Base-by-base conservation (phyloP, 1,140 invertebrate genomes). In the Semibalanus balanoides region DNA sequence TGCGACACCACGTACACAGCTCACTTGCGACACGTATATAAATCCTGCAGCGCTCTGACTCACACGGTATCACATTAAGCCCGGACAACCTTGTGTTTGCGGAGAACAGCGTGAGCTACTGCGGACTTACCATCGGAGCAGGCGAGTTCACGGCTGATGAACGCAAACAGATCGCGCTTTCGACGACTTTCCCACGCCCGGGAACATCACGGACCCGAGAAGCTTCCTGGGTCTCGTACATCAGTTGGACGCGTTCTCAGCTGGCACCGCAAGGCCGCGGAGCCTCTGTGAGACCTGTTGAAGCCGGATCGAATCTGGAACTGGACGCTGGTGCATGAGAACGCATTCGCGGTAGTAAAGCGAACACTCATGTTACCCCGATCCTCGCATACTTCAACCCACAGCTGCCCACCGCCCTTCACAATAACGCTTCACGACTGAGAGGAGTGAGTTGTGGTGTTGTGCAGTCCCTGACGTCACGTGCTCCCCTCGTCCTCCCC, bases 11-110 rank as follows among this genome's bases (percentile, higher is more conserved):
- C 75, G n/a, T 78, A 78, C 40, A 31, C 28, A 28, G 30, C 51
- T 25, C 78, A 79, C 64, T 40, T 79, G 25, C 73, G 43, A n/a
- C 76, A 76, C 43, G 77, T 80, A 70, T 51, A 5, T 11, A 76
- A 27, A 40, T 78, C 3, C n/a, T 78, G 31, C 77, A 30, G 28
- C 30, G 51, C 25, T 76, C 74, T 29, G 30, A 30, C 7, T n/a
- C 75, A 3, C 64, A 75, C 28, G 40, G 64, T 19, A 64, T 77
- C 29, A 71, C 76, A 40, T 29, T 77, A 43, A 75, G 71, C 31
- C 17, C 28, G 0, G 64, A 29, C 0, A 75, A 77, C 27, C 31
- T 77, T 29, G 3, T 73, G 7, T 43, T 76, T 14, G n/a, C 70
- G 3, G 28, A 19, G 0, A 11, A 73, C 19, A 29, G 31, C 30